phyloP scores from a whole-genome alignment of 2,888 invertebrate genomes.

The Acheta domesticus region DNA sequence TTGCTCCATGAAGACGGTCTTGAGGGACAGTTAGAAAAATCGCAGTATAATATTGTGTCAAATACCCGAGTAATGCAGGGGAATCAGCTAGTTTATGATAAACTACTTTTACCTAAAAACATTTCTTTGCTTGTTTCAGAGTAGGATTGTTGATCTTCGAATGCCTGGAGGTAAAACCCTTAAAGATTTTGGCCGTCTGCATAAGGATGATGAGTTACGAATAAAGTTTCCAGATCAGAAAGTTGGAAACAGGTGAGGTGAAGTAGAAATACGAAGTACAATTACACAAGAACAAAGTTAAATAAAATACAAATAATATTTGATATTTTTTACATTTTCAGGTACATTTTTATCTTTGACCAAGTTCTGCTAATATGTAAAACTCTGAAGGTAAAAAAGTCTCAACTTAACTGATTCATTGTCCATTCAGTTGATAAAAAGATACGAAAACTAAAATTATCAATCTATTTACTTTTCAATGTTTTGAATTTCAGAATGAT shows the following conservation, averaged over 20 bases:
- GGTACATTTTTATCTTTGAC: slow-evolving; percentile 7
- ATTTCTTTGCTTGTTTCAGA: not conserved
- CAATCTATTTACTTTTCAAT: too few species aligned
- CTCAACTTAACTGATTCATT: not conserved
- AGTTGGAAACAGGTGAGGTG: not conserved
- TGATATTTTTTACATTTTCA: not conserved
- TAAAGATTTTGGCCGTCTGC: not conserved
- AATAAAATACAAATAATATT: not conserved
- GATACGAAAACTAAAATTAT: not conserved
- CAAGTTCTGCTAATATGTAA: not conserved
- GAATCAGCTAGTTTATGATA: too few species aligned
- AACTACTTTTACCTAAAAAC: too few species aligned
- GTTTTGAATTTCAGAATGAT: not conserved
- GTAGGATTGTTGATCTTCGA: not conserved
- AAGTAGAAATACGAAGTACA: too few species aligned
- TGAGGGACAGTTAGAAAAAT: too few species aligned
- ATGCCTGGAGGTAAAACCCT: not conserved
- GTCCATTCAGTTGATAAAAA: too few species aligned
- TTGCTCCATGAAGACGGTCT: too few species aligned
- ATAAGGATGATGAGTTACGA: not conserved
- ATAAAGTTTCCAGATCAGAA: not conserved
- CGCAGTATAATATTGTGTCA: too few species aligned
- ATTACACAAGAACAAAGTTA: too few species aligned
- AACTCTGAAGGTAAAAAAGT: not conserved
- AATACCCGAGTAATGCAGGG: too few species aligned